Conservation (phyloP, 92 coral and sea anemone species). For the Zoanthus solanderi region DNA sequence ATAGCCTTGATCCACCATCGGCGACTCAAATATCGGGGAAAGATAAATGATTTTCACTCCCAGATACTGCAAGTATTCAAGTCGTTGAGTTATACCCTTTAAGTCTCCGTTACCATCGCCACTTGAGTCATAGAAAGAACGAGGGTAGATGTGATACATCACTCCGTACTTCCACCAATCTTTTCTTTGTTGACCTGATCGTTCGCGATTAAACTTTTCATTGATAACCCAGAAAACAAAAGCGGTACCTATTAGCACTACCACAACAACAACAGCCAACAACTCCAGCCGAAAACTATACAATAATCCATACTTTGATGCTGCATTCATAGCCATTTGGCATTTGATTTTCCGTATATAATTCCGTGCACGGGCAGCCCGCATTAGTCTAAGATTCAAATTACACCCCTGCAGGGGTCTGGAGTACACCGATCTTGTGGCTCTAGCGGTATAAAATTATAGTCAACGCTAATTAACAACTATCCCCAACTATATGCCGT, state of each 20-base stretch:
- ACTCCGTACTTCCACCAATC: conserved; percentile 90
- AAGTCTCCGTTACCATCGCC: conserved; percentile 95
- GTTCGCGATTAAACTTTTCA: conserved; percentile 19
- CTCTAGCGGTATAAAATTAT: too few species aligned
- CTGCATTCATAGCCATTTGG: background rate
- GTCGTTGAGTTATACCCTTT: conserved; percentile 75
- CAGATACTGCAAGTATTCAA: conserved; percentile 81
- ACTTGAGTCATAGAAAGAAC: conserved; percentile 85
- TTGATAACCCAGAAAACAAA: conserved; percentile 8
- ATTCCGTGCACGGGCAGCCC: background rate
- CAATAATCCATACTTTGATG: background rate
- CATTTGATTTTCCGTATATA: background rate
- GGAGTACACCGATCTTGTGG: too few species aligned
- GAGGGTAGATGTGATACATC: conserved; percentile 89
- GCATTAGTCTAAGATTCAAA: background rate
- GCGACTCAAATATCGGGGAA: conserved; percentile 83
- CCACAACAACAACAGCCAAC: conserved; percentile 42
- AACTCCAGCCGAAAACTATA: background rate
- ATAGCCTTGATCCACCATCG: conserved; percentile 91
- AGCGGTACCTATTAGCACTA: conserved; percentile 11
- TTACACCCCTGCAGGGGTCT: too few species aligned
- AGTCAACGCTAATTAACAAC: too few species aligned
- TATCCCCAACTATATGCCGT: too few species aligned
- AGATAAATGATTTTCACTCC: conserved; percentile 88
- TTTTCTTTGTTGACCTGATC: conserved; percentile 40